phyloP scores from a whole-genome alignment of 2,797 vertebrate species.

The Gobio occitaniae region DNA sequence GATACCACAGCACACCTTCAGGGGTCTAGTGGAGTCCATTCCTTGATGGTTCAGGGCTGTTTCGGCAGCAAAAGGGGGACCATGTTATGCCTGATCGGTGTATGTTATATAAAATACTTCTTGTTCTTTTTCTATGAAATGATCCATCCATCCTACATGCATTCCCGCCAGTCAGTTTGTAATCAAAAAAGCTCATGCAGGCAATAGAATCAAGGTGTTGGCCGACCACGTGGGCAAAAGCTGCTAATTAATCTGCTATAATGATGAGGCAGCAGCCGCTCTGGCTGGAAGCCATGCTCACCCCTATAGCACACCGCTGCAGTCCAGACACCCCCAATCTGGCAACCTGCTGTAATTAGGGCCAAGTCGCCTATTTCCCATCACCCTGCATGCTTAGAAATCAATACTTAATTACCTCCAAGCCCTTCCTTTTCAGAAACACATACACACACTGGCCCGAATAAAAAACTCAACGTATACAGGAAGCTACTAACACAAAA shows the following conservation, averaged over 20 bases:
- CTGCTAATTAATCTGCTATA: conserved; percentile 54
- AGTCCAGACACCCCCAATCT: conserved; percentile 44
- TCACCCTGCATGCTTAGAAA: conserved; percentile 73
- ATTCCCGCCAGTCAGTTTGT: not conserved
- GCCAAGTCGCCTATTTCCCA: conserved; percentile 72
- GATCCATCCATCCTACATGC: not conserved
- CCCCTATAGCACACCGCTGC: conserved; percentile 39
- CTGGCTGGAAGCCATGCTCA: conserved; percentile 40
- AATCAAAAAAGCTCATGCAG: conserved; percentile 36
- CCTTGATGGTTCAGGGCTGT: too few relatives aligned
- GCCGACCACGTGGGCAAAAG: conserved; percentile 37
- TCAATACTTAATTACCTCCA: conserved; percentile 83
- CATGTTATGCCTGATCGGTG: too few relatives aligned
- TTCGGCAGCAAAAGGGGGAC: too few relatives aligned
- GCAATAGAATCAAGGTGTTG: conserved; percentile 30
- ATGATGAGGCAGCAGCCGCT: conserved; percentile 34
- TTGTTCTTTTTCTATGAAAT: not conserved
- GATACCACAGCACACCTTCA: too few relatives aligned
- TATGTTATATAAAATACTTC: not conserved
- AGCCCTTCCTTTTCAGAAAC: conserved; percentile 44
- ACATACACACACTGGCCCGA: not conserved
- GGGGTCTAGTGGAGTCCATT: too few relatives aligned
- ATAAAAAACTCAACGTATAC: not conserved
- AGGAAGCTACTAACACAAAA: conserved; percentile 38
- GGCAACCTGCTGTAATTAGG: conserved; percentile 64